These are phyloP conservation scores for Chrysolina haemoptera DNA, from an alignment of 2,888 invertebrate genomes.

Conservation along the genomic window DNA sequence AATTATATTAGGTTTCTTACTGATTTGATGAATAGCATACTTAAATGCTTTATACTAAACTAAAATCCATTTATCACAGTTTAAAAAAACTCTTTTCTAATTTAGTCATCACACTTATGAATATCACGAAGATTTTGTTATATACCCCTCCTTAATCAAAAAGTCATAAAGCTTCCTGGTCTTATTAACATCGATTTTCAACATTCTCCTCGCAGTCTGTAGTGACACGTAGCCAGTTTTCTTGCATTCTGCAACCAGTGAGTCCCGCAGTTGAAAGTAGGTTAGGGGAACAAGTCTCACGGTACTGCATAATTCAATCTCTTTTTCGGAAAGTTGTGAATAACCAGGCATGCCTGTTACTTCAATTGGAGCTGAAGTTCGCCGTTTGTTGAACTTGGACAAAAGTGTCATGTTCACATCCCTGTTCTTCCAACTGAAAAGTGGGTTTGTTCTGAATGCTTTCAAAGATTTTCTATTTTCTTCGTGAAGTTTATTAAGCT, in stretches of 20 bases:
- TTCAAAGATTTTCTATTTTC: constrained; percentile 72
- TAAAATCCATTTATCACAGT: too few species aligned
- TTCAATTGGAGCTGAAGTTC: constrained; percentile 74
- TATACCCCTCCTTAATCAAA: constrained; percentile 80
- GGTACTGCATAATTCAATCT: constrained; percentile 84
- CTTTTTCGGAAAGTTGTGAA: constrained; percentile 79
- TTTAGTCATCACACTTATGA: neutral
- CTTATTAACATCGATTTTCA: constrained; percentile 95
- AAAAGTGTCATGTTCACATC: constrained; percentile 44
- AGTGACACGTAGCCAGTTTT: constrained; percentile 83
- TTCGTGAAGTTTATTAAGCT: constrained; percentile 76
- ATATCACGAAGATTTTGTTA: constrained; percentile 72
- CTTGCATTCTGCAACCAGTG: constrained; percentile 82
- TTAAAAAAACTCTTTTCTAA: too few species aligned
- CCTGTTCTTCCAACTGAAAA: constrained; percentile 62
- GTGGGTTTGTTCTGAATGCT: constrained; percentile 63
- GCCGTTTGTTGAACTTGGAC: constrained; percentile 60
- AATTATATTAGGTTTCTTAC: too few species aligned
- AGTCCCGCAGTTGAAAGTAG: constrained; percentile 84
- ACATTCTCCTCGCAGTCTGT: constrained; percentile 85
- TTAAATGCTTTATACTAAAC: too few species aligned
- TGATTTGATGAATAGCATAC: too few species aligned
- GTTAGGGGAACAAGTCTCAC: constrained; percentile 83
- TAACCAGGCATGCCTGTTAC: constrained; percentile 85
- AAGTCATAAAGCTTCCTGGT: constrained; percentile 90